Evolutionary conservation across 1,140 invertebrate species (phyloP), one percentile per base, ranked within the genome.

Genomic region (Archivesica marissinica): DNA sequence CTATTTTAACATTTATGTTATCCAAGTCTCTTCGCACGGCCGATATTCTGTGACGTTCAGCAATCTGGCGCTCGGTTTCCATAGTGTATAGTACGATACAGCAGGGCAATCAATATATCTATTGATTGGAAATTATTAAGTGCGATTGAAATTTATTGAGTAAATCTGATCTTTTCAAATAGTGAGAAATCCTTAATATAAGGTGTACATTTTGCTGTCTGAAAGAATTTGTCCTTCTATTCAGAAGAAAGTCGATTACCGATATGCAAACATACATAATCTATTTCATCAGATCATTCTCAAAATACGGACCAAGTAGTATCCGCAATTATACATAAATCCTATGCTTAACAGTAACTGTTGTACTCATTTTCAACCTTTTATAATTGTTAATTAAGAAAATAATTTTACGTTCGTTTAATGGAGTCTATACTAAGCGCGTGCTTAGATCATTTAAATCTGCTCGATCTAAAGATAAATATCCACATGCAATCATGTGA

Each of bases 1-100:
- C 54, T 74, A 75, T 59, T 28, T 75, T 70, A 23, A 75, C 54
- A 28, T 64, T 59, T 1, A 64, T 52, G 20, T 83, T 25, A 9
- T 25, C 54, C 47, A 83, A 54, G 23, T 75, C 80, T 59, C 80
- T 35, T 59, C 70, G 41, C 23, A 83, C 54, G 7, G 33, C 44
- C 50, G 80, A 83, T 74, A 83, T 11, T 30, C 66, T 74, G 20
- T 25, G 50, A 20, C 17, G 33, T 30, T 28, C 17, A 33, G 3
- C 41, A n/a, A 17, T 3, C 23, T 33, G 41, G 13, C 50, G 35
- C 15, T 39, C 41, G 56, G 78, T 81, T 50, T 50, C 77, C 64
- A 81, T 81, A 64, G 59, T 64, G 30, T 35, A 35, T 3, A 25
- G 30, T 64, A 33, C 33, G 13, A 35, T 33, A 35, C 23, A 25